These are phyloP conservation scores for Herpetotheres cachinnans DNA, from an alignment of 2,113 vertebrate genomes.

Conservation along the genomic window DNA sequence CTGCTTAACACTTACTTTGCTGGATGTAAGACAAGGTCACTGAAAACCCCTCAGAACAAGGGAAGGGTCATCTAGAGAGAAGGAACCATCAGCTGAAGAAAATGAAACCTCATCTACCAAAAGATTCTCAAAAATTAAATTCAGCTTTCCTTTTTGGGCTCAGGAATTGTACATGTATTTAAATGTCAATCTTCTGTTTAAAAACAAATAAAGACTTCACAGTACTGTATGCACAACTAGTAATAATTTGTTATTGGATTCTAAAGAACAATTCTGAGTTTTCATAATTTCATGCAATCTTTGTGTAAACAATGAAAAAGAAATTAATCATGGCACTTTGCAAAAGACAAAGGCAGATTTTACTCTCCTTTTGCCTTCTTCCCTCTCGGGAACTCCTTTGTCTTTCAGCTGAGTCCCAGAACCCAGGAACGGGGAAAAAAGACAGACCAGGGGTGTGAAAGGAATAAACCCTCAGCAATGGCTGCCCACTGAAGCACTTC, in stretches of 20 bases:
- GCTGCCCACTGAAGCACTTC: not conserved
- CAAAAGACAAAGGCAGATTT: not conserved
- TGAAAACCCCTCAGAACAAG: not conserved
- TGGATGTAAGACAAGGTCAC: not conserved
- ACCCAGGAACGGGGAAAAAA: not conserved
- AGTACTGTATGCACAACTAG: not conserved
- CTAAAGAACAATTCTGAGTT: not conserved
- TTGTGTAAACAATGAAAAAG: not conserved
- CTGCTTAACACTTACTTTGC: not conserved
- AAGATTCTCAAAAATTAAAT: not conserved
- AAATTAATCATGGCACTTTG: not conserved
- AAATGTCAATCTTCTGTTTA: not conserved
- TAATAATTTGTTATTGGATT: not conserved
- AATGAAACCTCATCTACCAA: not conserved
- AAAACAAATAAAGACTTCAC: not conserved
- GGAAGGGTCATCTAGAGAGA: not conserved
- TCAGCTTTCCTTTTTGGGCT: not conserved
- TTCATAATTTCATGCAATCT: not conserved
- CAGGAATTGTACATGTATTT: not conserved
- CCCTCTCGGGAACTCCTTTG: not conserved
- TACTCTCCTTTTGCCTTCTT: not conserved
- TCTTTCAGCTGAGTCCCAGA: not conserved
- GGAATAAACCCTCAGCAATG: not conserved
- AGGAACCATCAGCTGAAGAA: not conserved
- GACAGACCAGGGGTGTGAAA: not conserved